These are phyloP conservation scores for Mobula hypostoma DNA, from an alignment of 2,113 vertebrate species.

Conservation along the genomic window DNA sequence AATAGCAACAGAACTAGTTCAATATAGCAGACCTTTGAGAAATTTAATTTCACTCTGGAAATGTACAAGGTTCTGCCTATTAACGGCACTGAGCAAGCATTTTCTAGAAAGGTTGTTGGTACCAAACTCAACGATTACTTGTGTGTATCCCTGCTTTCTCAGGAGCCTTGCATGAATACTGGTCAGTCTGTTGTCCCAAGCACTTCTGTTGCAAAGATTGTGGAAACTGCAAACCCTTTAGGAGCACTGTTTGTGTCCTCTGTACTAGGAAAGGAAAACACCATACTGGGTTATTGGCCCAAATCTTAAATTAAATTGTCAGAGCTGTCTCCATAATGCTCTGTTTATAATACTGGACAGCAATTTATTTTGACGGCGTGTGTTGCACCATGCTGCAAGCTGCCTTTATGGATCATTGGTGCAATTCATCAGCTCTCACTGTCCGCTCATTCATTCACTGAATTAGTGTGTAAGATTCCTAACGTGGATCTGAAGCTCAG, in stretches of 20 bases:
- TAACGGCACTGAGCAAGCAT: neutral
- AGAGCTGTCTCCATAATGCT: constrained; percentile 63
- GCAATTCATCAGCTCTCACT: constrained; percentile 66
- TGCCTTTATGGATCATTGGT: constrained; percentile 68
- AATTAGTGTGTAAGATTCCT: constrained; percentile 6
- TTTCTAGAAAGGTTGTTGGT: neutral
- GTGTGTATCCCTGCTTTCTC: neutral
- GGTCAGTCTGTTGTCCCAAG: neutral
- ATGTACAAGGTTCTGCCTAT: neutral
- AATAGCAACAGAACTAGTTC: neutral
- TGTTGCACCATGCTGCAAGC: constrained; percentile 62
- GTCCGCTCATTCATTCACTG: constrained; percentile 36
- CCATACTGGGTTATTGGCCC: constrained; percentile 44
- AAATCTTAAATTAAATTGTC: constrained; percentile 73
- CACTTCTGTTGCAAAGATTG: constrained; percentile 5
- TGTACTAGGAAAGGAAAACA: neutral
- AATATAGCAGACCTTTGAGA: neutral
- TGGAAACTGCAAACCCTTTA: neutral
- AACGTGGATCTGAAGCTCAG: neutral
- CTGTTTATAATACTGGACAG: constrained; percentile 59
- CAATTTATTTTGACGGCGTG: constrained; percentile 70
- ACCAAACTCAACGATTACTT: neutral
- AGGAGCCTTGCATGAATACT: neutral
- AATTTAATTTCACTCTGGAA: neutral
- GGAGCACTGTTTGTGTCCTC: neutral